These are phyloP conservation scores for Dryocosmus kuriphilus DNA, from an alignment of 2,888 invertebrate species.

Conservation along the genomic window DNA sequence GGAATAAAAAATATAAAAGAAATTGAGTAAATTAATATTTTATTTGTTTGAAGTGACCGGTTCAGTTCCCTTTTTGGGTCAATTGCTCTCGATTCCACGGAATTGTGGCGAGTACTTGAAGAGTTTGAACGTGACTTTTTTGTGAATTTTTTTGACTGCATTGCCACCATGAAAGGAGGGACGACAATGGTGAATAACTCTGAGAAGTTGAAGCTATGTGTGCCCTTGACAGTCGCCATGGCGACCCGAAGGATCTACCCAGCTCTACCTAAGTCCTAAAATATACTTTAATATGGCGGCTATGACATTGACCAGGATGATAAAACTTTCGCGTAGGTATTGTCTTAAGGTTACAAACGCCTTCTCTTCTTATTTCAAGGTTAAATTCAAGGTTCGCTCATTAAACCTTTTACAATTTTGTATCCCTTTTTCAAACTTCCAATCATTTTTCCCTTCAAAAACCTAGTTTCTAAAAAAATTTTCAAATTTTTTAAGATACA, in stretches of 20 bases:
- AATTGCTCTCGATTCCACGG: not conserved
- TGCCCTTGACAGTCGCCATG: slow-evolving; percentile 15
- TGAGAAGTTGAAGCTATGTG: not conserved
- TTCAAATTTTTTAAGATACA: not conserved
- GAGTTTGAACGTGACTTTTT: slow-evolving; percentile 30
- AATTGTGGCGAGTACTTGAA: not conserved
- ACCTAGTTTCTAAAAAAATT: not conserved
- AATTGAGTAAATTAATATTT: no score
- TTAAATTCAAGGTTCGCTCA: not conserved
- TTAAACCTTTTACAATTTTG: not conserved
- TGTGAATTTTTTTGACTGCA: not conserved
- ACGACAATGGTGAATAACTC: slow-evolving; percentile 8
- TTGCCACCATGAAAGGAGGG: not conserved
- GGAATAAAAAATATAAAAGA: no score
- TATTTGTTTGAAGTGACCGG: not conserved
- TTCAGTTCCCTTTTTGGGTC: not conserved
- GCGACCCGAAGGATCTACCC: slow-evolving; percentile 19
- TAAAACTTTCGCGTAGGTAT: not conserved
- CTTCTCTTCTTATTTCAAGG: not conserved
- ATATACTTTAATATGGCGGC: not conserved
- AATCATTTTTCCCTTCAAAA: not conserved
- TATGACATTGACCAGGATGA: not conserved
- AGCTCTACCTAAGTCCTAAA: slow-evolving; percentile 14
- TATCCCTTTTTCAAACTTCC: not conserved
- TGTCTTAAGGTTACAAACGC: not conserved